Evolutionary conservation across 2,113 vertebrate species (phyloP).

Genomic region (Bombycilla garrulus): DNA sequence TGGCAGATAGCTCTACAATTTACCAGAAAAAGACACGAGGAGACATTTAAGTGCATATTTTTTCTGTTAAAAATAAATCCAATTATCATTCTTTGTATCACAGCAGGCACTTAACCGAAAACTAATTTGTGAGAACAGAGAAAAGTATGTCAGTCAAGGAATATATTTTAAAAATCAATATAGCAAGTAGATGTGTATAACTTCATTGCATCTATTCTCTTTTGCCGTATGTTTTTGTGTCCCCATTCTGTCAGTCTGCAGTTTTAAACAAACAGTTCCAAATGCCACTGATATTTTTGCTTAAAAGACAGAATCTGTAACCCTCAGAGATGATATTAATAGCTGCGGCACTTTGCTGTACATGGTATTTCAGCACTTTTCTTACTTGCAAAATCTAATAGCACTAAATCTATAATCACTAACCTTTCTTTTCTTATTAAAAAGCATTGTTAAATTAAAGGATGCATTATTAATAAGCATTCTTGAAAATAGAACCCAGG

Average conservation of each 20-base stretch:
- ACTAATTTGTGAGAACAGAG: neutral
- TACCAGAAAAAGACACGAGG: neutral
- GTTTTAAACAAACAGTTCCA: conserved; percentile 62
- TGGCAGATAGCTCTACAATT: neutral
- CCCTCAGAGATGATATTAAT: conserved; percentile 56
- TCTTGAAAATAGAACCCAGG: neutral
- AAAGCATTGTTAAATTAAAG: conserved; percentile 11
- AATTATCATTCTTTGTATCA: neutral
- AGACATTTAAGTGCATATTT: neutral
- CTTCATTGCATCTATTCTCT: conserved; percentile 8
- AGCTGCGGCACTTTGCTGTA: neutral
- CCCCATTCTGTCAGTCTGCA: conserved; percentile 70
- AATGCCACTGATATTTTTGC: conserved; percentile 64
- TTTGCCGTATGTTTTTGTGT: conserved; percentile 40
- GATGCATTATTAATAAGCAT: conserved; percentile 11
- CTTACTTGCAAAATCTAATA: neutral
- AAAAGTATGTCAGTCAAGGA: neutral
- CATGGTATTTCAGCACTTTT: neutral
- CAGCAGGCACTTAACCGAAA: neutral
- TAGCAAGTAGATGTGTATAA: neutral
- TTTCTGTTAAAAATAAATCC: neutral
- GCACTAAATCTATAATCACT: neutral
- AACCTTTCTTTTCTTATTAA: neutral
- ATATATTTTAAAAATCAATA: conserved; percentile 16
- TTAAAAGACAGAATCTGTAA: conserved; percentile 51